A percentile compares a stretch with the other conserved stretches of the same genome.
Conservation (phyloP, 2,113 vertebrate species). For the Strigops habroptila region DNA sequence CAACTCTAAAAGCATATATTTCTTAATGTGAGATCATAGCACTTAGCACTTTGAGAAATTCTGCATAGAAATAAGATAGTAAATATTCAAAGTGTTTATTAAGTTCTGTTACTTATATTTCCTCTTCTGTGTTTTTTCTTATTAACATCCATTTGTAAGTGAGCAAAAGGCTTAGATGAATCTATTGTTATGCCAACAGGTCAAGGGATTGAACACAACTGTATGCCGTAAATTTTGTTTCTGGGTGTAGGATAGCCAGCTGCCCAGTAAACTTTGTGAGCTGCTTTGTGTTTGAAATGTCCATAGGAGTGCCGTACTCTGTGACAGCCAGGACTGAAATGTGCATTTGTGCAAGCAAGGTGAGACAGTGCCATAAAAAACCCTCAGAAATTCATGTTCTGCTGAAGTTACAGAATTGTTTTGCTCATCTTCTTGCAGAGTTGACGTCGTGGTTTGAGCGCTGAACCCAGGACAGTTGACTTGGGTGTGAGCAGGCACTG, state of each 20-base stretch:
- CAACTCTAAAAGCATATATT: background rate
- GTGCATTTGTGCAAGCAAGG: background rate
- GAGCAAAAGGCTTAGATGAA: background rate
- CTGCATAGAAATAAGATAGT: background rate
- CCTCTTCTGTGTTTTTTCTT: background rate
- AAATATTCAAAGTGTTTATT: background rate
- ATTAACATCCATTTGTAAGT: background rate
- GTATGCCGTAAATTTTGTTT: background rate
- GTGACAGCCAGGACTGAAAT: background rate
- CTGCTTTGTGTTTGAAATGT: background rate
- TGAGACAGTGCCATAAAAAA: rapidly evolving
- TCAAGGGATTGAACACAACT: background rate
- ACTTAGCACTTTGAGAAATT: background rate
- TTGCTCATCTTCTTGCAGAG: background rate
- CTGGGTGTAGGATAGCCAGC: background rate
- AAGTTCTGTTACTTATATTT: background rate
- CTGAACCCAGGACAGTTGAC: no score
- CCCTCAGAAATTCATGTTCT: background rate
- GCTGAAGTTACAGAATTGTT: background rate
- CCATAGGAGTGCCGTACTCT: rapidly evolving
- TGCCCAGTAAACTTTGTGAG: background rate
- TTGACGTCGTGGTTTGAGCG: no score
- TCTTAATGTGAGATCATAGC: background rate
- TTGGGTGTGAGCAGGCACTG: rapidly evolving
- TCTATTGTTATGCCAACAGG: background rate